These are phyloP conservation scores for Xenotilapia caudafasciata DNA, from an alignment of 2,113 vertebrate genomes.

Conservation along the genomic window DNA sequence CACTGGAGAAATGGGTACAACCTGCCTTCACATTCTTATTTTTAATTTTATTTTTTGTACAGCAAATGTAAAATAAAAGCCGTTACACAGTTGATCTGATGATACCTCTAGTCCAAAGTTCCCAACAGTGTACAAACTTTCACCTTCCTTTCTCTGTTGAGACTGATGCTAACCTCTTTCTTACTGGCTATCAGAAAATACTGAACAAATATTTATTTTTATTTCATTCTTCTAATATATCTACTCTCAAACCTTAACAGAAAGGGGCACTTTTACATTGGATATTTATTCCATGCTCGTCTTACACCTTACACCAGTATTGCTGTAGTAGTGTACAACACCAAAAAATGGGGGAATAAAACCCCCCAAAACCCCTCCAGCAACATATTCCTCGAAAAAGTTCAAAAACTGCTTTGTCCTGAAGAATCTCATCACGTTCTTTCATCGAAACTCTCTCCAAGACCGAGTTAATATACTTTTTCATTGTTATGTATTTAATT, in stretches of 20 bases:
- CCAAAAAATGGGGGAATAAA: not conserved
- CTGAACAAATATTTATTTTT: not conserved
- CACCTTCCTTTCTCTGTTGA: not conserved
- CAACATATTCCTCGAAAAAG: fast-evolving
- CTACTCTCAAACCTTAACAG: not conserved
- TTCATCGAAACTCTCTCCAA: not conserved
- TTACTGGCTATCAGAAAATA: not conserved
- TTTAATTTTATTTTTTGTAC: fast-evolving
- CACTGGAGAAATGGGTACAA: slow-evolving; percentile 48
- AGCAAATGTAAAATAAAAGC: not conserved
- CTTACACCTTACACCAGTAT: not conserved
- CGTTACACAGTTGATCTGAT: not conserved
- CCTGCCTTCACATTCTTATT: not conserved
- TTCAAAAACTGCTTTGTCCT: not conserved
- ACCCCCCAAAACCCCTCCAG: not conserved
- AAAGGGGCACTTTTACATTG: fast-evolving
- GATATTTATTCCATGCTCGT: not conserved
- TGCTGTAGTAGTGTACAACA: not conserved
- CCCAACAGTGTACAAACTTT: not conserved
- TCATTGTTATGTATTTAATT: not conserved
- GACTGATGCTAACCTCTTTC: not conserved
- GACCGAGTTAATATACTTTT: not conserved
- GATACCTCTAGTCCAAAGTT: not conserved
- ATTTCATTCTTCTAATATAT: not conserved
- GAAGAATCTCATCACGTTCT: not conserved